phyloP scores from a whole-genome alignment of 2,113 vertebrate species.

The Etheostoma cragini region DNA sequence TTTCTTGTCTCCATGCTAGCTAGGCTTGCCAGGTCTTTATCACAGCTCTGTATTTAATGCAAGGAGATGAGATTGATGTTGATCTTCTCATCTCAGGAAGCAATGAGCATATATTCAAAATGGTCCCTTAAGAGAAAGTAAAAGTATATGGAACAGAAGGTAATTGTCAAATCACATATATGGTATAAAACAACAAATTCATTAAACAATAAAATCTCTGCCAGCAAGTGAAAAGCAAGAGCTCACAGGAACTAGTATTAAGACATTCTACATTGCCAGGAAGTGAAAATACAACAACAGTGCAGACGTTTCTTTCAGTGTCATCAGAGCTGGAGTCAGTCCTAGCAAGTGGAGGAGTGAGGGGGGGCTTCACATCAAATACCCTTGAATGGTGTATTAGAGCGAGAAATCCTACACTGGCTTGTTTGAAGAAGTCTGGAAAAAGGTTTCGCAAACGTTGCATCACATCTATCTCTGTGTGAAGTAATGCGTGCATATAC shows the following conservation, averaged over 20 bases:
- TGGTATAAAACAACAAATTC: not conserved
- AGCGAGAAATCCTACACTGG: constrained; percentile 41
- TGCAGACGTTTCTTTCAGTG: constrained; percentile 64
- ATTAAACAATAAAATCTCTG: not conserved
- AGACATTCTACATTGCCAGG: constrained; percentile 5
- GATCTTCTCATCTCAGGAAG: not conserved
- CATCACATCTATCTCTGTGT: constrained; percentile 65
- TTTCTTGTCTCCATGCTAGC: not conserved
- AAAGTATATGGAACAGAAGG: not conserved
- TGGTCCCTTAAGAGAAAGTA: not conserved
- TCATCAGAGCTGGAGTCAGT: constrained; percentile 66
- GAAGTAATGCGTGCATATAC: not conserved
- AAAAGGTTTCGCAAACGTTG: constrained; percentile 71
- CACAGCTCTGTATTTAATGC: not conserved
- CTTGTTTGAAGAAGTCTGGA: constrained; percentile 63
- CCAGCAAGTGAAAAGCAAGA: not conserved
- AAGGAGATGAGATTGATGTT: not conserved
- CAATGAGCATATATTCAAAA: not conserved
- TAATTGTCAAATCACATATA: not conserved
- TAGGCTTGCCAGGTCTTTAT: not conserved
- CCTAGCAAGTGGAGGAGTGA: constrained; percentile 6
- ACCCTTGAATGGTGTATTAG: constrained; percentile 51
- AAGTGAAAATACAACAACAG: constrained; percentile 27
- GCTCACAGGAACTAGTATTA: not conserved
- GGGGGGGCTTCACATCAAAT: constrained; percentile 35